phyloP scores from a whole-genome alignment of 2,888 invertebrate species.

The Drosophila neutralis region DNA sequence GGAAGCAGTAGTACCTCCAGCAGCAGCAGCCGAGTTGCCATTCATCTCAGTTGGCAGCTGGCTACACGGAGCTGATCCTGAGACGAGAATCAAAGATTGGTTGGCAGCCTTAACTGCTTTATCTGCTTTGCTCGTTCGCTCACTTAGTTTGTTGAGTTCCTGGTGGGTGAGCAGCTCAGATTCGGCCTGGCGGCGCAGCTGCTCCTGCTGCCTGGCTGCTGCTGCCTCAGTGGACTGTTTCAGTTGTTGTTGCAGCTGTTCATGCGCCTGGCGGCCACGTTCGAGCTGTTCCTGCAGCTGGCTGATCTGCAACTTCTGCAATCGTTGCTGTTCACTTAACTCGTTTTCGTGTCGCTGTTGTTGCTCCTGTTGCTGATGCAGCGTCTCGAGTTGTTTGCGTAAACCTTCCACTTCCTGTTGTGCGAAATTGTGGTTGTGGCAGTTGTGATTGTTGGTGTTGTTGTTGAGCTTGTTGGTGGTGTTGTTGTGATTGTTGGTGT shows the following conservation, averaged over 20 bases:
- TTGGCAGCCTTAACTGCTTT: conserved; percentile 14
- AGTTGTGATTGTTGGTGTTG: conserved; percentile 13
- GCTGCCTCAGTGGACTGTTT: background rate
- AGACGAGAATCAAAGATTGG: background rate
- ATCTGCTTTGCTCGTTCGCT: background rate
- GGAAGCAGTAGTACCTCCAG: conserved; percentile 19
- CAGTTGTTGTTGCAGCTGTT: conserved; percentile 7
- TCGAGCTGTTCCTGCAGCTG: conserved; percentile 34
- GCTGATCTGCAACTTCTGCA: conserved; percentile 26
- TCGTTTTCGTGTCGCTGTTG: conserved; percentile 12
- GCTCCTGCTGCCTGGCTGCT: background rate
- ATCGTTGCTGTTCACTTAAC: conserved; percentile 18
- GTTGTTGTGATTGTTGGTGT: background rate
- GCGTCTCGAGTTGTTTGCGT: conserved; percentile 23
- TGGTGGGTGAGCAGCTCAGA: background rate
- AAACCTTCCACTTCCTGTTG: conserved; percentile 20
- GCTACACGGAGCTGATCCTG: background rate
- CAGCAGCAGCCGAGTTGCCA: conserved; percentile 54
- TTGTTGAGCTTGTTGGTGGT: background rate
- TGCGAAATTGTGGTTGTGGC: conserved; percentile 9
- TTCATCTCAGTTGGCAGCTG: conserved; percentile 25
- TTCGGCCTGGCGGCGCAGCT: background rate
- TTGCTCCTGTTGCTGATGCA: conserved; percentile 18
- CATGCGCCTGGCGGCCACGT: conserved; percentile 12
- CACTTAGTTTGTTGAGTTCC: background rate